phyloP scores from a whole-genome alignment of 1,140 invertebrate genomes.

The Bombus affinis region DNA sequence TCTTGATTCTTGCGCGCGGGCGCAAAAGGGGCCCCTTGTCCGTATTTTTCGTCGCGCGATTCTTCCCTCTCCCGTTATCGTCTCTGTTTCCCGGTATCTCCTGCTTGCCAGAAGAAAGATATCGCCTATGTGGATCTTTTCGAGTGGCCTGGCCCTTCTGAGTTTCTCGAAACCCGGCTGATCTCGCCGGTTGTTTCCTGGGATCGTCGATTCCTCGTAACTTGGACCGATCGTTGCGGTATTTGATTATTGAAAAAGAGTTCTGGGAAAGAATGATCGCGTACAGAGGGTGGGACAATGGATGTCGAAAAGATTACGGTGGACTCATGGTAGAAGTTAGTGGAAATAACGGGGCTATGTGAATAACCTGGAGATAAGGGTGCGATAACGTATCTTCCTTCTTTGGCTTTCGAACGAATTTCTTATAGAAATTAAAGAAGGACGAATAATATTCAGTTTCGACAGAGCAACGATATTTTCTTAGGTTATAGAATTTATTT shows the following conservation, averaged over 20 bases:
- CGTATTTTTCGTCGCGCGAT: conserved; percentile 60
- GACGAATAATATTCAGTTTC: too few species aligned
- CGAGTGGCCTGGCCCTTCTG: conserved; percentile 1
- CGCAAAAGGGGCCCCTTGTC: conserved; percentile 67
- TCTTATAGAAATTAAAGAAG: too few species aligned
- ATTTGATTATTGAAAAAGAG: neutral
- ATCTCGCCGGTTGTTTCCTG: neutral
- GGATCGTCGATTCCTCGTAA: neutral
- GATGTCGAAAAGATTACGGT: neutral
- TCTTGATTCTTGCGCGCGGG: conserved; percentile 55
- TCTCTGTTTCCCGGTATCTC: conserved; percentile 52
- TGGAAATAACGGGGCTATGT: neutral
- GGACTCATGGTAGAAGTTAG: neutral
- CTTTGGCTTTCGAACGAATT: too few species aligned
- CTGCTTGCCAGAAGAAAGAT: conserved; percentile 16
- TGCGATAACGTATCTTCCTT: neutral
- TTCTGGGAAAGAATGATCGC: neutral
- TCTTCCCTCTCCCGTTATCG: conserved; percentile 45
- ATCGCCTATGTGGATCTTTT: conserved; percentile 21
- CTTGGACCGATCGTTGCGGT: neutral
- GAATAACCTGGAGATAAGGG: neutral
- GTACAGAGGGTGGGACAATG: neutral
- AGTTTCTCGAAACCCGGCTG: conserved; percentile 5
- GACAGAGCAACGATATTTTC: too few species aligned
- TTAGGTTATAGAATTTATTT: too few species aligned